phyloP scores from a whole-genome alignment of 2,797 vertebrate genomes.

The Typhlichthys eigenmanni region DNA sequence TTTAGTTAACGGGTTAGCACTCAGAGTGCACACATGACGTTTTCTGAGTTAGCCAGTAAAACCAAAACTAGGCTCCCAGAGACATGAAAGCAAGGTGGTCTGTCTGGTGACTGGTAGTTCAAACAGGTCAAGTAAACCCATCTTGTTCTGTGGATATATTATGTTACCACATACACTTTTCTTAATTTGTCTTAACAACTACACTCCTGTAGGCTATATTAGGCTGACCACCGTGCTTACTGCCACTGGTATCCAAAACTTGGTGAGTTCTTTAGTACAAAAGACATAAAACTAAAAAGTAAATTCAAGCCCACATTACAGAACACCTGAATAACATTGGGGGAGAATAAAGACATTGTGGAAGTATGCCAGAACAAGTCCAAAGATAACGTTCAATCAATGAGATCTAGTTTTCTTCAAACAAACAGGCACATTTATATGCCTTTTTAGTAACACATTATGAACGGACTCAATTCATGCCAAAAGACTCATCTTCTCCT shows the following conservation, averaged over 20 bases:
- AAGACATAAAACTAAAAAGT: constrained; percentile 42
- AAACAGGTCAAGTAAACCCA: constrained; percentile 24
- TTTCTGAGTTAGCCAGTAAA: constrained; percentile 86
- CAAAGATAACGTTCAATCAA: constrained; percentile 53
- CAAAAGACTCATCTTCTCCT: constrained; percentile 60
- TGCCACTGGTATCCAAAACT: constrained; percentile 25
- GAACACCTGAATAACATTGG: constrained; percentile 60
- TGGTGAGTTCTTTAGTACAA: constrained; percentile 61
- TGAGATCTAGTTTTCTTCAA: constrained; percentile 42
- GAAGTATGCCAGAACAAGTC: constrained; percentile 52
- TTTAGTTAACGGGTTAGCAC: constrained; percentile 84
- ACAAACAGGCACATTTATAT: constrained; percentile 59
- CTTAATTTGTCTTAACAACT: constrained; percentile 19
- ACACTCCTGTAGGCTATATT: constrained; percentile 7
- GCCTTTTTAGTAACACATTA: constrained; percentile 59
- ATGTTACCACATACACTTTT: constrained; percentile 11
- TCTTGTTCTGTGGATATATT: background rate
- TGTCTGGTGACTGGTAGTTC: constrained; percentile 15
- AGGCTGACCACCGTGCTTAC: constrained; percentile 53
- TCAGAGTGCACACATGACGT: constrained; percentile 94
- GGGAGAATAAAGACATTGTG: constrained; percentile 38
- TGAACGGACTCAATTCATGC: constrained; percentile 71
- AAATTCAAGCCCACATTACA: constrained; percentile 59
- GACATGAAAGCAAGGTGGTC: constrained; percentile 69
- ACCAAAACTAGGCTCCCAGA: constrained; percentile 77